Evolutionary conservation across 2,113 vertebrate genomes (phyloP).

Genomic region (Ramphastos sulfuratus): DNA sequence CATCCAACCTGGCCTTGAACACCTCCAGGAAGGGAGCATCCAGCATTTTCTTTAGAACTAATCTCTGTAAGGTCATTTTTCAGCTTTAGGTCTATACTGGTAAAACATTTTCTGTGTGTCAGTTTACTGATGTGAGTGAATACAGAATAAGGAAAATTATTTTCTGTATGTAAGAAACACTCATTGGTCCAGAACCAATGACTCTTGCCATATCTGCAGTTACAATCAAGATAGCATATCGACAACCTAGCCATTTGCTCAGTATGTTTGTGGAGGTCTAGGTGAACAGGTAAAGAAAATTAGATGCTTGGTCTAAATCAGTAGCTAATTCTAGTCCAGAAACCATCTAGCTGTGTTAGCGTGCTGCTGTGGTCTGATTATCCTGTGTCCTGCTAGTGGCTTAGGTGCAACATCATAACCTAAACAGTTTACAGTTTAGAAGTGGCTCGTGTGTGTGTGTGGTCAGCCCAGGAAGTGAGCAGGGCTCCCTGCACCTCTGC

Average conservation of each 20-base stretch:
- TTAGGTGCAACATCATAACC: neutral
- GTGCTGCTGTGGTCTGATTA: neutral
- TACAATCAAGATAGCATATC: neutral
- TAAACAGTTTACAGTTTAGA: neutral
- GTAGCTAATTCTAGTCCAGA: neutral
- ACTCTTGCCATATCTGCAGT: neutral
- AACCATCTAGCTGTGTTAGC: neutral
- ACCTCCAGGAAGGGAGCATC: too few species aligned
- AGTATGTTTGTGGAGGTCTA: neutral
- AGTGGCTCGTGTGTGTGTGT: neutral
- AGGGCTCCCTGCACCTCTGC: neutral
- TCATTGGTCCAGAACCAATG: neutral
- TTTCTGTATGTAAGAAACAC: neutral
- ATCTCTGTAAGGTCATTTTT: neutral
- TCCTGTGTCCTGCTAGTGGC: neutral
- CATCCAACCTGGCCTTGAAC: too few species aligned
- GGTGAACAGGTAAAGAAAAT: neutral
- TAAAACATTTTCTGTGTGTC: neutral
- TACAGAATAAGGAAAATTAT: neutral
- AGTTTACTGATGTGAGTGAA: neutral
- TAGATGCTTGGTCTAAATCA: neutral
- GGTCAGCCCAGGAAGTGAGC: neutral
- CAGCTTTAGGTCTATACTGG: neutral
- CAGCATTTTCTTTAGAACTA: neutral
- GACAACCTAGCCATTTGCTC: neutral